A percentile compares a stretch with the other conserved stretches of the same genome.
Conservation (phyloP, 2,113 vertebrate species). For the Psophia crepitans region DNA sequence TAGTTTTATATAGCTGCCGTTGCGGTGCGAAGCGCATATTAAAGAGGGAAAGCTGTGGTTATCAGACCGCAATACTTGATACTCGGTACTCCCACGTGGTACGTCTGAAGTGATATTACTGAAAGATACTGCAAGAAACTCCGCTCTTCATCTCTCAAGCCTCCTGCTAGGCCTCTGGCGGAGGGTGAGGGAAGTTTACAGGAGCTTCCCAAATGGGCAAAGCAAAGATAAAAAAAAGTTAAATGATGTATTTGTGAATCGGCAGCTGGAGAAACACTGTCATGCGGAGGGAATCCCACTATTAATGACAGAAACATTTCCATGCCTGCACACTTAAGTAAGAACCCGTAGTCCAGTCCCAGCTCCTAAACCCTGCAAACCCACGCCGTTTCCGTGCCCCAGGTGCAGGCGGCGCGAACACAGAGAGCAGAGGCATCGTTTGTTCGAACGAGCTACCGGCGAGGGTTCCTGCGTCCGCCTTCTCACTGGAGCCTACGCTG, state of each 20-base stretch:
- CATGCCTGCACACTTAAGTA: not conserved
- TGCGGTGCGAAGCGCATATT: not conserved
- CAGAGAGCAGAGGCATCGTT: rapidly evolving
- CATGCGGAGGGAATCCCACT: not conserved
- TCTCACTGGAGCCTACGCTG: rapidly evolving
- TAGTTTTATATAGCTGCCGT: not conserved
- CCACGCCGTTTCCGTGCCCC: rapidly evolving
- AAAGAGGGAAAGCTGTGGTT: not conserved
- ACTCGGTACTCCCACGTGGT: not conserved
- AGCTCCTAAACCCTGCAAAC: not conserved
- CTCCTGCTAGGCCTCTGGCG: not conserved
- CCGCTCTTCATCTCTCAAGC: not conserved
- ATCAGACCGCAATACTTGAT: not conserved
- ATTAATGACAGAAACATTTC: not conserved
- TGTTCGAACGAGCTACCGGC: too few relatives aligned
- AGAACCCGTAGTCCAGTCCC: not conserved
- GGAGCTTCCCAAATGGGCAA: not conserved
- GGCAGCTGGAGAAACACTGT: not conserved
- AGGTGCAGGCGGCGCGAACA: rapidly evolving
- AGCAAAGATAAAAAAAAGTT: not conserved
- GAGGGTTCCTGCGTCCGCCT: not conserved
- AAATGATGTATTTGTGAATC: not conserved
- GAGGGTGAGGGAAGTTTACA: not conserved
- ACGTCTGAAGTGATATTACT: not conserved
- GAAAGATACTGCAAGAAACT: not conserved